Base-by-base conservation (phyloP, 2,797 vertebrate genomes). In the Thunnus albacares region DNA sequence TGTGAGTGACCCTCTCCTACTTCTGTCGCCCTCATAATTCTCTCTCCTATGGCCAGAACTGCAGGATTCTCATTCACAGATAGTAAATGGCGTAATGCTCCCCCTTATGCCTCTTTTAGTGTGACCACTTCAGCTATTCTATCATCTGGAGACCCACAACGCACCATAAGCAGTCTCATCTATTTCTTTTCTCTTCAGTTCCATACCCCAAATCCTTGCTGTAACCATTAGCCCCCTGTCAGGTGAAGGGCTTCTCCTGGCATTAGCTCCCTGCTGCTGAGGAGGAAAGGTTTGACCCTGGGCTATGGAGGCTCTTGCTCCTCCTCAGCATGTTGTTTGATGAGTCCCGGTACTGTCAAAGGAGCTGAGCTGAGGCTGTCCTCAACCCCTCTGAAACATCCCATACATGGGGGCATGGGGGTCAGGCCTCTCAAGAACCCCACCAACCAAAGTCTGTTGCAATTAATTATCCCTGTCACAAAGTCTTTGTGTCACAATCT, bases 401-500 rank as follows among this genome's bases (percentile, higher is more conserved):
- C 45, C 20, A 45, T 59, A 78, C 71, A 41, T 47, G 8, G 38
- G 81, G 81, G 61, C 75, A 45, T 6, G 41, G 61, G 30, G 89
- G 87, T 92, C 91, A 90, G 41, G 17, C 75, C 80, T 80, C 82
- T 81, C 43, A 77, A 84, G 84, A 79, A 61, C 80, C 67, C 61
- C 17, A 57, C 26, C 17, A 75, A 68, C 61, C 53, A 78, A 79
- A 87, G 63, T 85, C 83, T 85, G 82, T 71, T 72, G 71, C 89
- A 84, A 89, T 93, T 94, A 95, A 94, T 90, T 82, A 85, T 86
- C 71, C 81, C 81, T 64, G 85, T 93, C 85, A 83, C 71, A 70
- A 79, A 85, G 81, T 84, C 77, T 92, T 89, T 90, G 83, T 92
- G 88, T 85, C 89, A 92, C 82, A 89, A 86, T 87, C 85, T 87